phyloP scores from a whole-genome alignment of 1,140 invertebrate species.

The Yoshiicerus persimilis region DNA sequence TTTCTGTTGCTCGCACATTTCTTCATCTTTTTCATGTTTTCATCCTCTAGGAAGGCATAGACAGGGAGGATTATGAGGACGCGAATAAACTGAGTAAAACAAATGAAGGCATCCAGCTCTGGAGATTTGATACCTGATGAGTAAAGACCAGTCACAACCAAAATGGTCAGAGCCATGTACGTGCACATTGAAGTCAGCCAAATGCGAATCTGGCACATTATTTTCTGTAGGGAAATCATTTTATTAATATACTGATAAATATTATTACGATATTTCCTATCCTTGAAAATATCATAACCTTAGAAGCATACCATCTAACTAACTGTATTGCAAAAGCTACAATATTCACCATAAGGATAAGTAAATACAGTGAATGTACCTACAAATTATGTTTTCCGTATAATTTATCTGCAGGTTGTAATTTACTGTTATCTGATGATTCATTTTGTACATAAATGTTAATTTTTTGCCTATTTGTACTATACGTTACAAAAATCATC shows the following conservation, averaged over 20 bases:
- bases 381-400: too few species aligned
- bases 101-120: slow-evolving; percentile 1
- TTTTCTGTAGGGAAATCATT: neutral
- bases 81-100: slow-evolving; percentile 20
- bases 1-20: neutral
- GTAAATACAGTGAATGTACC: too few species aligned
- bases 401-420: too few species aligned
- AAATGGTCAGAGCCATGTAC: neutral
- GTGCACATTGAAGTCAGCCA: slow-evolving; percentile 25
- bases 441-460: too few species aligned
- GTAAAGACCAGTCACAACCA: neutral
- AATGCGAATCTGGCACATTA: neutral
- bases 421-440: too few species aligned
- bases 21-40: slow-evolving; percentile 4
- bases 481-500: too few species aligned
- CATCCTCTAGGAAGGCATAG: slow-evolving; percentile 1
- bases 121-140: neutral
- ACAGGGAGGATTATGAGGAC: slow-evolving; percentile 9
- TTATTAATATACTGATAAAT: neutral
- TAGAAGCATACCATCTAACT: too few species aligned
- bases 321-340: too few species aligned
- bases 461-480: too few species aligned
- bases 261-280: neutral
- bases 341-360: too few species aligned
- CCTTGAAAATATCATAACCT: neutral